A percentile compares a stretch with the other conserved stretches of the same genome.
Conservation (phyloP, 2,797 vertebrate genomes). For the Aselliscus stoliczkanus region DNA sequence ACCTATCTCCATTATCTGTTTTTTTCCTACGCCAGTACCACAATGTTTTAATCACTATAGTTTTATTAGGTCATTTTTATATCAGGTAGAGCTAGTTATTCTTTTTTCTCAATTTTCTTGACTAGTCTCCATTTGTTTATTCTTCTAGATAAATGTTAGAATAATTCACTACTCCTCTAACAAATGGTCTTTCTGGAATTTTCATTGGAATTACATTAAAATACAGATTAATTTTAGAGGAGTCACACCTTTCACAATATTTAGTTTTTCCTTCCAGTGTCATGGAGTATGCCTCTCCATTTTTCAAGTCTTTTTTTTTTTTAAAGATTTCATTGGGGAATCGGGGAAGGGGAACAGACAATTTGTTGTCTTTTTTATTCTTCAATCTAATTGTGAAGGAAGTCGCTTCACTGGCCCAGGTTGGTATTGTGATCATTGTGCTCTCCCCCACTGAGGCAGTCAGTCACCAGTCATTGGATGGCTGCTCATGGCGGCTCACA, state of each 20-base stretch:
- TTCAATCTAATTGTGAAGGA: no score
- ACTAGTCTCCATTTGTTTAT: background rate
- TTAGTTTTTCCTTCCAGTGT: background rate
- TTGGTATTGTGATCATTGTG: no score
- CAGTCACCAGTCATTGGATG: no score
- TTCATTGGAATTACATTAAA: conserved; percentile 33
- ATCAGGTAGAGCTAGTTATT: background rate
- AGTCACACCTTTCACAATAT: conserved; percentile 17
- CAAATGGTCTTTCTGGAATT: background rate
- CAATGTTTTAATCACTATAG: background rate
- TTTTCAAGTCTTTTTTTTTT: conserved; percentile 39
- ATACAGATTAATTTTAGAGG: conserved; percentile 24
- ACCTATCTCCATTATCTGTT: background rate
- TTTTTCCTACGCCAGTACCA: background rate
- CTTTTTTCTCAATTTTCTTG: background rate
- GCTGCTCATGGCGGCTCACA: no score
- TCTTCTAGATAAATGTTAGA: conserved; percentile 31
- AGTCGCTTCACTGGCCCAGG: no score
- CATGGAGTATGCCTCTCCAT: background rate
- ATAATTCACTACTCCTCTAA: background rate
- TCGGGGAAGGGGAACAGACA: no score
- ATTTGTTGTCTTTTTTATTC: no score
- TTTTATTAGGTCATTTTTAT: background rate
- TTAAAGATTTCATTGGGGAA: no score
- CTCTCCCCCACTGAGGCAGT: no score